These are phyloP conservation scores for Antheraea pernyi DNA, from an alignment of 1,140 invertebrate genomes.

Conservation along the genomic window DNA sequence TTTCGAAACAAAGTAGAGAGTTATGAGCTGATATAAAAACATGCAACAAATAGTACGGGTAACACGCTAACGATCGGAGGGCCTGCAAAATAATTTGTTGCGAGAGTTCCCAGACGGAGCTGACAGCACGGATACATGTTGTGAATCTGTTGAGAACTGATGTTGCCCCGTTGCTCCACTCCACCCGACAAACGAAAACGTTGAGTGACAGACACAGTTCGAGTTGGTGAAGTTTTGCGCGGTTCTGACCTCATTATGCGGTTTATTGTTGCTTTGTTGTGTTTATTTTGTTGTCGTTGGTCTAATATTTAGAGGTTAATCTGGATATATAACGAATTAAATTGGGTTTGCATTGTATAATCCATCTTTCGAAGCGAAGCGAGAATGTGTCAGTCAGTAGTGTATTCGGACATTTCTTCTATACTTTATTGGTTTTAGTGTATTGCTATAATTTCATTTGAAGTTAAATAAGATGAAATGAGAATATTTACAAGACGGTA, in stretches of 20 bases:
- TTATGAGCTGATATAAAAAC: not conserved
- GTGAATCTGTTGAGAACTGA: constrained; percentile 17
- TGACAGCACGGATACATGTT: constrained; percentile 26
- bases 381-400: no score
- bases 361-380: no score
- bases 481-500: no score
- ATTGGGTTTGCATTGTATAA: no score
- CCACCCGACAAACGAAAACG: constrained; percentile 1
- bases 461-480: no score
- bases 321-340: not conserved
- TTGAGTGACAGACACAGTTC: constrained; percentile 5
- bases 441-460: no score
- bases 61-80: constrained; percentile 16
- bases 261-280: constrained; percentile 10
- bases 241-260: constrained; percentile 8
- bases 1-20: not conserved
- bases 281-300: not conserved
- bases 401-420: no score
- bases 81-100: constrained; percentile 33
- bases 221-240: constrained; percentile 6
- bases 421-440: no score
- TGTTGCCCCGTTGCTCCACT: constrained; percentile 1
- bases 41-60: constrained; percentile 6
- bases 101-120: constrained; percentile 28
- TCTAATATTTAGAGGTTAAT: not conserved